Percentiles rank a stretch among this genome's conserved stretches.
Conservation (phyloP, 2,797 vertebrate genomes). For the Phrynocephalus forsythii region DNA sequence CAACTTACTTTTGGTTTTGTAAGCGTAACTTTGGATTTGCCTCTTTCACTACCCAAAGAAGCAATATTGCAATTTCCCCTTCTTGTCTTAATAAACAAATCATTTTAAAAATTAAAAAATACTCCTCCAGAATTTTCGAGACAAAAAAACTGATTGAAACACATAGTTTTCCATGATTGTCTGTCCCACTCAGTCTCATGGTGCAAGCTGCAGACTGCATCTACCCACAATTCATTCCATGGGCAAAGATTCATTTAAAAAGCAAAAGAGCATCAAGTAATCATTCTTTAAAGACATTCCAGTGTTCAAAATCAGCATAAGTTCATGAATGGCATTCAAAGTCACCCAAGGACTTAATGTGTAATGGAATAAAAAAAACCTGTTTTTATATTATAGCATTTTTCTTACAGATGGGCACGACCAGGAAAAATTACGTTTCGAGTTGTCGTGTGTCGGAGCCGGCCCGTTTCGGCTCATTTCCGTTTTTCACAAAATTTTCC, state of each 20-base stretch:
- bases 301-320: constrained; percentile 35
- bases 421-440: too few relatives aligned
- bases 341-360: constrained; percentile 53
- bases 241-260: constrained; percentile 43
- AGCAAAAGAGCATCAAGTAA: constrained; percentile 49
- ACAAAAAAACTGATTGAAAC: constrained; percentile 55
- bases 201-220: constrained; percentile 41
- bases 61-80: too few relatives aligned
- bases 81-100: too few relatives aligned
- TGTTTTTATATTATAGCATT: background rate
- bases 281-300: constrained; percentile 34
- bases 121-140: constrained; percentile 44
- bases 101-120: background rate
- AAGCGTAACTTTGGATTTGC: too few relatives aligned
- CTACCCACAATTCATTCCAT: constrained; percentile 28
- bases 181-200: constrained; percentile 21
- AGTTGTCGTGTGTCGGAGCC: too few relatives aligned
- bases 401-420: background rate
- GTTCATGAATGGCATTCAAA: constrained; percentile 56
- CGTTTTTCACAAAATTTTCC: too few relatives aligned
- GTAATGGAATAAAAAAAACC: constrained; percentile 28
- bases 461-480: too few relatives aligned
- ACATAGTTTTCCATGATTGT: constrained; percentile 60
- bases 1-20: too few relatives aligned
- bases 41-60: too few relatives aligned